Conservation (phyloP, 2,888 invertebrate species). For the Nineta flava region DNA sequence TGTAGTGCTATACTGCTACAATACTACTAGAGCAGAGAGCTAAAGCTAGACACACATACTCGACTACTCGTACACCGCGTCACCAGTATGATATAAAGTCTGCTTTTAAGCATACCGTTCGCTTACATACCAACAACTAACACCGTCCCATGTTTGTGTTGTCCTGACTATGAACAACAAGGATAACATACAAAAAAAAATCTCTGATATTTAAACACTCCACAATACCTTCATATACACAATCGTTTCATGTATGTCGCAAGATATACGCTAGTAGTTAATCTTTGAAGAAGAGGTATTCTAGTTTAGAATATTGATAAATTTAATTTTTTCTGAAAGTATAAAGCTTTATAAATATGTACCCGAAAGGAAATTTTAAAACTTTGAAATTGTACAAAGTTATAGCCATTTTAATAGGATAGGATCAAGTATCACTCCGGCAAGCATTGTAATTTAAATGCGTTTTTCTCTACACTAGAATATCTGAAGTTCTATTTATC, state of each 20-base stretch:
- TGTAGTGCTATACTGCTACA: too few relatives aligned
- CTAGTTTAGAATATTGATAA: background rate
- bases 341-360: background rate
- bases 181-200: too few relatives aligned
- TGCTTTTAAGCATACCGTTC: too few relatives aligned
- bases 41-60: slow-evolving; percentile 16
- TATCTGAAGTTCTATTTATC: background rate
- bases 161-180: too few relatives aligned
- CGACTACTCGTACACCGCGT: too few relatives aligned
- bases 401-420: background rate
- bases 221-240: slow-evolving; percentile 7
- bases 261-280: too few relatives aligned
- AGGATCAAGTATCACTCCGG: background rate
- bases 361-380: background rate
- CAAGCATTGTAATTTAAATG: background rate
- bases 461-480: background rate
- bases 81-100: slow-evolving; percentile 10
- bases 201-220: background rate
- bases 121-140: too few relatives aligned
- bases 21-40: too few relatives aligned
- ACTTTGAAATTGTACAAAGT: too few relatives aligned
- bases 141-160: too few relatives aligned
- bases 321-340: background rate
- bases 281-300: too few relatives aligned
- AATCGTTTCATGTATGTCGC: too few relatives aligned